phyloP scores from a whole-genome alignment of 2,797 vertebrate genomes.

The Rhabdophis nuchalis region DNA sequence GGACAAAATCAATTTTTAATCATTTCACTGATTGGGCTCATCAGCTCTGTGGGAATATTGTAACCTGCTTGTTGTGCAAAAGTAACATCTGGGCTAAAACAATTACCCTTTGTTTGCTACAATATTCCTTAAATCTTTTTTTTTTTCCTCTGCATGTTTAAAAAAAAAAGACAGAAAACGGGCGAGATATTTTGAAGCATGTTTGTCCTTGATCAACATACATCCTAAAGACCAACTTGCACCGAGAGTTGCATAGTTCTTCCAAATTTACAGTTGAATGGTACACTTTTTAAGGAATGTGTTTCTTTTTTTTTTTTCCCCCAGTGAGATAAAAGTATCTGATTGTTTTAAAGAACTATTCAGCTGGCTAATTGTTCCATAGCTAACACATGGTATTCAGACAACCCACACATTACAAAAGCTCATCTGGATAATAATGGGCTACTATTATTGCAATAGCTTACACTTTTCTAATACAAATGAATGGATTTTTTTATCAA shows the following conservation, averaged over 20 bases:
- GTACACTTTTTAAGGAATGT: conserved; percentile 76
- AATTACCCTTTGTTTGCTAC: conserved; percentile 99
- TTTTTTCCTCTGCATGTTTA: conserved; percentile 48
- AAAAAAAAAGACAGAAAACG: conserved; percentile 35
- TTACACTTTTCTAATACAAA: conserved; percentile 86
- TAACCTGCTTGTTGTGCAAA: conserved; percentile 99
- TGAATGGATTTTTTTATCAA: conserved; percentile 79
- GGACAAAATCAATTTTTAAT: conserved; percentile 99
- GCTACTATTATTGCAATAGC: conserved; percentile 80
- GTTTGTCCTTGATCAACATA: conserved; percentile 90
- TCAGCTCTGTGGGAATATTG: conserved; percentile 99
- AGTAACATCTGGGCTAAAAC: conserved; percentile 99
- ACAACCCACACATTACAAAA: conserved; percentile 85
- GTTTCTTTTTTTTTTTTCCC: conserved; percentile 60
- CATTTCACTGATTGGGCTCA: conserved; percentile 99
- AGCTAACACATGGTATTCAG: conserved; percentile 88
- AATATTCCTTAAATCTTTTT: conserved; percentile 87
- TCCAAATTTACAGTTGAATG: conserved; percentile 73
- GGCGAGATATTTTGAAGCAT: conserved; percentile 76
- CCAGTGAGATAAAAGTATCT: conserved; percentile 86
- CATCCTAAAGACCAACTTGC: conserved; percentile 68
- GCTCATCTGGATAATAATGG: conserved; percentile 84
- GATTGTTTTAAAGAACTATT: conserved; percentile 87
- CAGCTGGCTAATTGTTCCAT: conserved; percentile 87
- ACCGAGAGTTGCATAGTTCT: conserved; percentile 56